phyloP scores from a whole-genome alignment of 23 tunicate species.

The Diplosoma virens region DNA sequence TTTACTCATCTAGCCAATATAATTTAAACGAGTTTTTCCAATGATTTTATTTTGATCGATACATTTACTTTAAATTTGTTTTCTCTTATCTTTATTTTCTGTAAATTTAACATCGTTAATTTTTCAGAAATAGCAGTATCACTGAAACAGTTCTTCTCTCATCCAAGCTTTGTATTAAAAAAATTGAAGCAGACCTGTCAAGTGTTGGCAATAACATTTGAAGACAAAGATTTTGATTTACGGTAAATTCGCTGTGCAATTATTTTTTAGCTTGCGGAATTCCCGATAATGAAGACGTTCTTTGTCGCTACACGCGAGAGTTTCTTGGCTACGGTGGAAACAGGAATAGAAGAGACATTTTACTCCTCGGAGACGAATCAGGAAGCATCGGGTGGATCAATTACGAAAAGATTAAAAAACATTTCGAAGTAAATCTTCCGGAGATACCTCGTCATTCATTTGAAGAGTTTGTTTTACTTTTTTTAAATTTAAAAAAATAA shows the following conservation, averaged over 20 bases:
- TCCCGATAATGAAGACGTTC: conserved; percentile 1
- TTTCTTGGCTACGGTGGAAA: conserved; percentile 55
- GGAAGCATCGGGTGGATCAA: conserved; percentile 91
- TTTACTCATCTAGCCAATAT: no score
- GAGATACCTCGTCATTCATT: not conserved
- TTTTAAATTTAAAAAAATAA: not conserved
- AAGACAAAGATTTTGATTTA: not conserved
- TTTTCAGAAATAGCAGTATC: not conserved
- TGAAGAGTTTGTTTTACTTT: not conserved
- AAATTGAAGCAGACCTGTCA: no score
- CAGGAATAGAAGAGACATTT: conserved; percentile 50
- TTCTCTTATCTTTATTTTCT: no score
- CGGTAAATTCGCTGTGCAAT: not conserved
- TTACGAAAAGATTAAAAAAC: conserved; percentile 68
- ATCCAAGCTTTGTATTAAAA: no score
- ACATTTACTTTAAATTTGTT: no score
- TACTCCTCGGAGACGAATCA: conserved; percentile 86
- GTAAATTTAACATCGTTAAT: no score
- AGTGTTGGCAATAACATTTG: not conserved
- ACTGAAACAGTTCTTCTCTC: no score
- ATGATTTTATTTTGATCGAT: no score
- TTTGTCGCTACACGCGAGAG: conserved; percentile 61
- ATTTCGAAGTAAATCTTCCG: conserved; percentile 57
- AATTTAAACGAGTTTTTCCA: no score
- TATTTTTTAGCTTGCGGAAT: not conserved